phyloP scores from a whole-genome alignment of 2,888 invertebrate species.

The Drosophila buzzatii region DNA sequence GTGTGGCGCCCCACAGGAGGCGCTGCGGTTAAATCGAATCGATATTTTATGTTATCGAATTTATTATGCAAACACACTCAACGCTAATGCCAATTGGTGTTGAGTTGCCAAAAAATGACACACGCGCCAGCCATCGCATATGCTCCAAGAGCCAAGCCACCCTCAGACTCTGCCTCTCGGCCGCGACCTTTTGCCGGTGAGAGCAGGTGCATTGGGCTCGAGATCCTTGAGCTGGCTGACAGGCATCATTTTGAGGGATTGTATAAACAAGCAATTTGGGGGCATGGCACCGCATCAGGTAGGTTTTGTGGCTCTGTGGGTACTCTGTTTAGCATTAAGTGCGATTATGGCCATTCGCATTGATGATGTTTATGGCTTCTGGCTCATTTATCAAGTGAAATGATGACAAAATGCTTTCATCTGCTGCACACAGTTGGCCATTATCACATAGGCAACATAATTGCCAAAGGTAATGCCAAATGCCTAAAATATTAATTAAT shows the following conservation, averaged over 20 bases:
- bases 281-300: constrained; percentile 7
- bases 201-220: constrained; percentile 34
- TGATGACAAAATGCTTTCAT: constrained; percentile 50
- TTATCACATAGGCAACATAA: constrained; percentile 8
- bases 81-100: constrained; percentile 66
- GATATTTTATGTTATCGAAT: constrained; percentile 82
- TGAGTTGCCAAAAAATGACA: constrained; percentile 69
- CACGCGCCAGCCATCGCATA: constrained; percentile 32
- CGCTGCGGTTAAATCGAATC: constrained; percentile 81
- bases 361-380: constrained; percentile 59
- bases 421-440: constrained; percentile 36
- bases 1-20: constrained; percentile 29
- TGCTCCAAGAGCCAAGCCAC: constrained; percentile 8
- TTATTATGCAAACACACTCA: constrained; percentile 80
- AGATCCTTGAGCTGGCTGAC: constrained; percentile 38
- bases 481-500: constrained; percentile 8
- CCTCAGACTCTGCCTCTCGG: neutral
- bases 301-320: neutral
- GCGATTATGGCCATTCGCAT: constrained; percentile 57
- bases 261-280: constrained; percentile 49
- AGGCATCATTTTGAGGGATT: constrained; percentile 61
- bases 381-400: constrained; percentile 59
- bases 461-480: constrained; percentile 18
- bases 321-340: constrained; percentile 54
- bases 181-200: too few relatives aligned